These are phyloP conservation scores for Mesorhabditis spiculigera DNA, from an alignment of 2,888 invertebrate genomes.

Conservation along the genomic window DNA sequence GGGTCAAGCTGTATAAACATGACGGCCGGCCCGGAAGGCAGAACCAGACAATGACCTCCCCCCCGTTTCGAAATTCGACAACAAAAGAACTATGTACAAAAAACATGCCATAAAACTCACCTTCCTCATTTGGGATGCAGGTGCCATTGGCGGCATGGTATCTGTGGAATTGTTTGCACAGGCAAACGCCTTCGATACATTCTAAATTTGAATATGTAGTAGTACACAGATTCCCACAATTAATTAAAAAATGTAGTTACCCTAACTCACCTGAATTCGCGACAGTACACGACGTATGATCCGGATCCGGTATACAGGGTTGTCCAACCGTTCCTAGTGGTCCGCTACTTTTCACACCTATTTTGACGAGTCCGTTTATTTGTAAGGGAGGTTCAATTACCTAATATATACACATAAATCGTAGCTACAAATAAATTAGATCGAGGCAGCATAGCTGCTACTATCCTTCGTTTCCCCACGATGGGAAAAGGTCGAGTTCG, in stretches of 20 bases:
- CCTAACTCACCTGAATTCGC: conserved; percentile 23
- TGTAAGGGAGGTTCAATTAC: not conserved
- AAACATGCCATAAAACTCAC: conserved; percentile 16
- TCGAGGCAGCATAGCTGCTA: conserved; percentile 3
- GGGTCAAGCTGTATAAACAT: conserved; percentile 16
- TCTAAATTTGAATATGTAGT: conserved; percentile 8
- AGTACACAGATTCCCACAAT: not conserved
- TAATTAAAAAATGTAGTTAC: not conserved
- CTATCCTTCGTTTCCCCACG: not conserved
- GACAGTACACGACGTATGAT: conserved; percentile 28
- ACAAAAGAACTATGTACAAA: conserved; percentile 2
- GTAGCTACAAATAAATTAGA: not conserved
- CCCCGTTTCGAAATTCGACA: conserved; percentile 8
- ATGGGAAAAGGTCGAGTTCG: not conserved
- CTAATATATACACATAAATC: not conserved
- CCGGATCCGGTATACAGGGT: conserved; percentile 24
- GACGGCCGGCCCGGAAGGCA: not conserved
- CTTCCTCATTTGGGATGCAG: conserved; percentile 33
- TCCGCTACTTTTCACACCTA: not conserved
- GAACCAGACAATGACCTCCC: conserved; percentile 7
- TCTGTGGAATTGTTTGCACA: conserved; percentile 40
- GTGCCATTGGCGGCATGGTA: conserved; percentile 23
- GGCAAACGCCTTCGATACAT: conserved; percentile 45
- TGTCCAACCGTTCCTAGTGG: conserved; percentile 24
- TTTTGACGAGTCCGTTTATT: not conserved